Evolutionary conservation across 1,140 invertebrate species (phyloP).

Genomic region (Achroia grisella): DNA sequence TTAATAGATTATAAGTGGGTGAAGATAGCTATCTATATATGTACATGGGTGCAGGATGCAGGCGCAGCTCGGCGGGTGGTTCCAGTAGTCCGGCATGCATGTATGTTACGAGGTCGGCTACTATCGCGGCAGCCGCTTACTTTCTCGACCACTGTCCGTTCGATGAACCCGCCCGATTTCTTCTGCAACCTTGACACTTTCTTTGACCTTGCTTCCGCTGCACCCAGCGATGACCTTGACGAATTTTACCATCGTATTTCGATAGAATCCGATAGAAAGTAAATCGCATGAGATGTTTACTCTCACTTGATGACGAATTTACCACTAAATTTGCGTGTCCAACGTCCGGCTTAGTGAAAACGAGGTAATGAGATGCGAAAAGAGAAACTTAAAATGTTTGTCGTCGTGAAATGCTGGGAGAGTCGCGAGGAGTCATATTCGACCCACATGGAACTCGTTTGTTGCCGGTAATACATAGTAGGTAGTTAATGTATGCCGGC

Average conservation of each 20-base stretch:
- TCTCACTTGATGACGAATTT: constrained; percentile 60
- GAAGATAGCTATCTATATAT: constrained; percentile 31
- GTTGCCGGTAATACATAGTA: constrained; percentile 24
- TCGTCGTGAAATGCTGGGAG: constrained; percentile 63
- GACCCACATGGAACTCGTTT: constrained; percentile 65
- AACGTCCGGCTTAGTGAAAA: constrained; percentile 60
- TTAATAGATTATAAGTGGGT: constrained; percentile 18
- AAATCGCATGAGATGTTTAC: constrained; percentile 51
- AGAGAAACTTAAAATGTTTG: constrained; percentile 72
- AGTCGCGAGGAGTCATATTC: constrained; percentile 52
- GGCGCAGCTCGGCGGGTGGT: constrained; percentile 22
- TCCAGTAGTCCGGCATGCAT: constrained; percentile 44
- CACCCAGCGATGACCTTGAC: constrained; percentile 47
- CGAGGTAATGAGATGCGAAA: constrained; percentile 68
- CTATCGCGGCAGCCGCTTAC: constrained; percentile 43
- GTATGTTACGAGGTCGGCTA: constrained; percentile 60
- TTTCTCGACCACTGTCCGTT: constrained; percentile 53
- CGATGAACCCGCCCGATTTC: constrained; percentile 63
- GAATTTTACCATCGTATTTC: constrained; percentile 17
- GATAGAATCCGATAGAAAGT: constrained; percentile 45
- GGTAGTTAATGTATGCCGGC: too few species aligned
- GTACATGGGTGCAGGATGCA: constrained; percentile 8
- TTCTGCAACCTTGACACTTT: constrained; percentile 70
- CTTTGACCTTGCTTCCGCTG: constrained; percentile 50
- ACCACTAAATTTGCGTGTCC: constrained; percentile 49